Percentiles rank a stretch among this genome's conserved stretches.
Conservation (phyloP, 2,888 invertebrate genomes). For the Cordilura impudica region DNA sequence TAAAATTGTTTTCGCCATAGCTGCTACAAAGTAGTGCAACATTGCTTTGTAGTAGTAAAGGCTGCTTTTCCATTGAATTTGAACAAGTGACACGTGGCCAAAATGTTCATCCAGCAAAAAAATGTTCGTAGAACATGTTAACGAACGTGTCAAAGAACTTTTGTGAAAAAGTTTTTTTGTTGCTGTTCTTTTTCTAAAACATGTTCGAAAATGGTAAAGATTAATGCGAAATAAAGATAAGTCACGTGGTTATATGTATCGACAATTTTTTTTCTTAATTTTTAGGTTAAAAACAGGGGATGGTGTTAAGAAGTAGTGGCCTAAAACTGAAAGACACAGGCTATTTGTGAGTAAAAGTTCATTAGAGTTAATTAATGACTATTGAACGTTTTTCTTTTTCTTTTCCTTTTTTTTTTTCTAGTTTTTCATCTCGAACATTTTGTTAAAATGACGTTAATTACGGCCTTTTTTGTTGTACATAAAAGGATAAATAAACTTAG, state of each 20-base stretch:
- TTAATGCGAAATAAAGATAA: slow-evolving; percentile 63
- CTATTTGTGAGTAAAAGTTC: slow-evolving; percentile 52
- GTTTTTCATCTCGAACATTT: slow-evolving; percentile 35
- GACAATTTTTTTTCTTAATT: slow-evolving; percentile 60
- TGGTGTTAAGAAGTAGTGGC: neutral
- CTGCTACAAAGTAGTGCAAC: neutral
- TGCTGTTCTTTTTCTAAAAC: slow-evolving; percentile 27
- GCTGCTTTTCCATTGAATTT: slow-evolving; percentile 28
- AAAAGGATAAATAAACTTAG: slow-evolving; percentile 26
- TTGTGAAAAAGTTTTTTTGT: slow-evolving; percentile 33
- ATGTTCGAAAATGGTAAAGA: slow-evolving; percentile 45
- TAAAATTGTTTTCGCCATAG: neutral
- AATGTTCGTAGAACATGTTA: slow-evolving; percentile 34
- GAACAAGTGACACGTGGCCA: slow-evolving; percentile 59
- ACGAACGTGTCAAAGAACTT: slow-evolving; percentile 65
- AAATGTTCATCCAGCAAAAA: slow-evolving; percentile 40
- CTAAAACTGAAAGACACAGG: neutral
- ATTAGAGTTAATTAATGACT: slow-evolving; percentile 61
- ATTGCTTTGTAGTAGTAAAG: slow-evolving; percentile 26
- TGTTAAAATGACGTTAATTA: slow-evolving; percentile 60
- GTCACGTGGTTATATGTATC: slow-evolving; percentile 64
- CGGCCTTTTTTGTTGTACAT: neutral
- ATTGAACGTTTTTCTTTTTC: slow-evolving; percentile 50
- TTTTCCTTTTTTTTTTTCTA: too few species aligned
- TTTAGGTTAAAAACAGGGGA: slow-evolving; percentile 24